Percentiles rank a stretch among this genome's conserved stretches.
Conservation (phyloP, 2,888 invertebrate species). For the Pilophorus perplexus region DNA sequence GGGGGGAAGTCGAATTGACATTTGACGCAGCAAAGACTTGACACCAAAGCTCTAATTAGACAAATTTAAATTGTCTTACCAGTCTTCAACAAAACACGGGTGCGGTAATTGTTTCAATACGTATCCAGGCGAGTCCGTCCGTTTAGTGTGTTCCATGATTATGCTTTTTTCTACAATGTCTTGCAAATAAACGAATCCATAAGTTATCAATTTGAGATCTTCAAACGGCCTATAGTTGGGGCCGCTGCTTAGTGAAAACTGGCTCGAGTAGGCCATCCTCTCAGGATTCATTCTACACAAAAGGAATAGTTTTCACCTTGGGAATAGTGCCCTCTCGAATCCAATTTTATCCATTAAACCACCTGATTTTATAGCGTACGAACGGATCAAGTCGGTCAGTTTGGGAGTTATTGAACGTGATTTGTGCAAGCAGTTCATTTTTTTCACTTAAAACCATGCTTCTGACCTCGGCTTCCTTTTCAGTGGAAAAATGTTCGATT, state of each 20-base stretch:
- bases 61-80: too few relatives aligned
- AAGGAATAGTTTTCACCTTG: too few relatives aligned
- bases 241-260: constrained; percentile 30
- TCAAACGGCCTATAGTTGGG: constrained; percentile 50
- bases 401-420: constrained; percentile 49
- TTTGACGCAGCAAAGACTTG: too few relatives aligned
- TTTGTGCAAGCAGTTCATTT: constrained; percentile 69
- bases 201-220: constrained; percentile 59
- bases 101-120: constrained; percentile 79
- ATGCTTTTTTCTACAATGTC: constrained; percentile 79
- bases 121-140: constrained; percentile 55
- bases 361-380: constrained; percentile 63
- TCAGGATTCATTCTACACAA: constrained; percentile 46
- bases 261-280: constrained; percentile 27
- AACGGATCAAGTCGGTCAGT: constrained; percentile 52
- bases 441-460: constrained; percentile 60
- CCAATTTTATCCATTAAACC: too few relatives aligned
- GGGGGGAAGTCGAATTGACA: not conserved
- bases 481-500: constrained; percentile 52
- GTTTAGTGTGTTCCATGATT: constrained; percentile 60
- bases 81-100: constrained; percentile 71
- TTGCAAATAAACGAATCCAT: constrained; percentile 80
- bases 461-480: constrained; percentile 58
- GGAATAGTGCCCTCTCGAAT: too few relatives aligned
- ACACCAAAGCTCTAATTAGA: too few relatives aligned